Evolutionary conservation across 2,888 invertebrate genomes (phyloP).

Genomic region (Acleris emargana): DNA sequence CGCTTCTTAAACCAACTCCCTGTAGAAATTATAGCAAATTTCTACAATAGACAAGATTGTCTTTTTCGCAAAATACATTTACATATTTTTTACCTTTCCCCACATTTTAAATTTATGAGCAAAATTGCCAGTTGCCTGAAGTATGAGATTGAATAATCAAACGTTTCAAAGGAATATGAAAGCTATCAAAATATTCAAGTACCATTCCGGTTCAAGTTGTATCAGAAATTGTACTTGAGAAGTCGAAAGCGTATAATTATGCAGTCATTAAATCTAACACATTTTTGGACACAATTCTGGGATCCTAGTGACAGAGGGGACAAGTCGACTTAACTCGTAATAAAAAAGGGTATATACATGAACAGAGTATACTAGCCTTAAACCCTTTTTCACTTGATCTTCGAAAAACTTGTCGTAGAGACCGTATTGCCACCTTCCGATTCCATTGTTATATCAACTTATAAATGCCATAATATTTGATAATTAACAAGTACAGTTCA

Average conservation of each 20-base stretch:
- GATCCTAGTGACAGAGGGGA: too few relatives aligned
- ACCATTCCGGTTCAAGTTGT: background rate
- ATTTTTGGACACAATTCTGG: background rate
- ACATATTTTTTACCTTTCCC: conserved; percentile 30
- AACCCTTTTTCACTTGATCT: too few relatives aligned
- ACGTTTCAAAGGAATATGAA: conserved; percentile 5
- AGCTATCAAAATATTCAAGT: background rate
- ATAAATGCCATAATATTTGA: too few relatives aligned
- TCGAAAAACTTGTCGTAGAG: too few relatives aligned
- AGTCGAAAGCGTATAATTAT: background rate
- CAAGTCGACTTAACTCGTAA: too few relatives aligned
- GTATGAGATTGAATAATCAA: conserved; percentile 24
- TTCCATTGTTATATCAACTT: too few relatives aligned
- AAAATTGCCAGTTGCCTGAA: conserved; percentile 24
- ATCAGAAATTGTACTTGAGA: background rate
- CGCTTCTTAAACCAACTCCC: conserved; percentile 39
- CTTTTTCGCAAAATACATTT: conserved; percentile 39
- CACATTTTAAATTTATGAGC: conserved; percentile 19
- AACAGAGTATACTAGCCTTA: too few relatives aligned
- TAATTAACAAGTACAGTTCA: too few relatives aligned
- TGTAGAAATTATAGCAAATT: conserved; percentile 47
- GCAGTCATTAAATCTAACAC: background rate
- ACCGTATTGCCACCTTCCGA: too few relatives aligned
- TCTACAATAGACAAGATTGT: conserved; percentile 42
- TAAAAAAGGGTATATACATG: too few relatives aligned